phyloP scores from a whole-genome alignment of 2,113 vertebrate species.

The Acrocephalus arundinaceus region DNA sequence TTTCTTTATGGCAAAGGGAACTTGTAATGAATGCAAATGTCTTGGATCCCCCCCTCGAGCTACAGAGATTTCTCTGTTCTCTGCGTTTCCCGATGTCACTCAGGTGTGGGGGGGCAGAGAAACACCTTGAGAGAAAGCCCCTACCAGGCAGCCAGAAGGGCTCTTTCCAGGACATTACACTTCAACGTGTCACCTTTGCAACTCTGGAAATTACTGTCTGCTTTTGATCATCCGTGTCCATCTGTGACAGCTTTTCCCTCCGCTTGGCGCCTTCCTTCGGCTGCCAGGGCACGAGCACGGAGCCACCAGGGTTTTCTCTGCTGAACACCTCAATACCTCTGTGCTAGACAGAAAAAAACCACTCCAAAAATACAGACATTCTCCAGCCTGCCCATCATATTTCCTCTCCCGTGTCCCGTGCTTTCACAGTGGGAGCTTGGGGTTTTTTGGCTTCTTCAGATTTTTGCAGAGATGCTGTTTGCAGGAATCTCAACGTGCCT shows the following conservation, averaged over 20 bases:
- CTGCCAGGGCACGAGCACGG: neutral
- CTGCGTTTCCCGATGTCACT: neutral
- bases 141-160: constrained; percentile 23
- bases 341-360: neutral
- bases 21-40: neutral
- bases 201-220: neutral
- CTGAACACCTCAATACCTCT: neutral
- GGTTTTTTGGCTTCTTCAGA: neutral
- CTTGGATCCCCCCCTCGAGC: neutral
- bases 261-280: neutral
- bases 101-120: neutral
- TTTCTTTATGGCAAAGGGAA: neutral
- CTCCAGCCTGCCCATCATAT: neutral
- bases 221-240: neutral
- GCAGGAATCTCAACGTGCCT: neutral
- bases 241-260: constrained; percentile 26
- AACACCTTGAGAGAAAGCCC: neutral
- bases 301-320: neutral
- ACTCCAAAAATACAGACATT: neutral
- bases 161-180: constrained; percentile 42
- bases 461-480: neutral
- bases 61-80: neutral
- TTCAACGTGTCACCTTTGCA: constrained; percentile 4
- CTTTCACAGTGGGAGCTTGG: neutral
- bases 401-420: neutral